Evolutionary conservation across 2,113 vertebrate species (phyloP).

Genomic region (Cacatua alba): DNA sequence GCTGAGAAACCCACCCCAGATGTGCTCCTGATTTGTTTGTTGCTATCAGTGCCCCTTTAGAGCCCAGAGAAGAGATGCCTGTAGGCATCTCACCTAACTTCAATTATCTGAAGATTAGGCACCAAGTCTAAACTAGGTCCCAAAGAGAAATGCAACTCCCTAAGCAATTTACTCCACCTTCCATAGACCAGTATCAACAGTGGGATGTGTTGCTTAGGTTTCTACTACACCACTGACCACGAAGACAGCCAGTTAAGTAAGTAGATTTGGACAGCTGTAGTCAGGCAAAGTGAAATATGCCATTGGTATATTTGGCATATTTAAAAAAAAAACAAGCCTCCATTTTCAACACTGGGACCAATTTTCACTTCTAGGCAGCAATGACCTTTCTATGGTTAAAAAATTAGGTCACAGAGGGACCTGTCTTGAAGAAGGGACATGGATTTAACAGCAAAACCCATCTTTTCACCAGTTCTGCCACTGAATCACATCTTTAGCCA

Average conservation of each 20-base stretch:
- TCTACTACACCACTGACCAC: not conserved
- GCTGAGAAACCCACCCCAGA: not conserved
- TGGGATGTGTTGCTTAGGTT: not conserved
- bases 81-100: not conserved
- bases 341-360: not conserved
- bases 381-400: not conserved
- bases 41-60: not conserved
- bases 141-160: not conserved
- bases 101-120: not conserved
- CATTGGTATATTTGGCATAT: accelerated
- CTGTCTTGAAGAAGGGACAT: accelerated
- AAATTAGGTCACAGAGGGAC: not conserved
- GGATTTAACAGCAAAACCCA: not conserved
- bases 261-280: not conserved
- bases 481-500: not conserved
- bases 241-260: accelerated
- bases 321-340: not conserved
- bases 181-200: not conserved
- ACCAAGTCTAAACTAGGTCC: not conserved
- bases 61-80: not conserved
- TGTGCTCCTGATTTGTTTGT: not conserved
- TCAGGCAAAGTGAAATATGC: not conserved
- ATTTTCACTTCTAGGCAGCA: not conserved
- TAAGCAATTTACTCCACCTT: not conserved
- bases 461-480: not conserved